phyloP scores from a whole-genome alignment of 2,113 vertebrate species.

The Phodopus roborovskii region DNA sequence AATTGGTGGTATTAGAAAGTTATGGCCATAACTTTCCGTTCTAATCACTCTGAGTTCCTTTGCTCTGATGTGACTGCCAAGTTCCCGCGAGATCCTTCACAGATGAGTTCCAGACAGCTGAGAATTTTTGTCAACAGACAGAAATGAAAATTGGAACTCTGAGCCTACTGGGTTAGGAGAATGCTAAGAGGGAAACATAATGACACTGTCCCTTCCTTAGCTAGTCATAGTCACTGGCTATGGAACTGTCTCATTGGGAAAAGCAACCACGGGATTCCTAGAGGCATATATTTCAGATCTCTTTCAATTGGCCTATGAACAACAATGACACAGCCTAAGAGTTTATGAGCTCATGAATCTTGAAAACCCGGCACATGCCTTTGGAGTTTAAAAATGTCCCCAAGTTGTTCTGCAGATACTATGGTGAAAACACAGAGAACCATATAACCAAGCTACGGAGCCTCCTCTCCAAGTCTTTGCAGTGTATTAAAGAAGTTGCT shows the following conservation, averaged over 20 bases:
- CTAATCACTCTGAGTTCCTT: conserved; percentile 28
- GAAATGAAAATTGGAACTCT: conserved; percentile 16
- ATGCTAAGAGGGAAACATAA: not conserved
- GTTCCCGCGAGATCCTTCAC: conserved; percentile 53
- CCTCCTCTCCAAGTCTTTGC: not conserved
- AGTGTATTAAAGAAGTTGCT: not conserved
- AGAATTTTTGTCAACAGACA: conserved; percentile 40
- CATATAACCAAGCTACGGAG: not conserved
- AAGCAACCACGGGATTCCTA: not conserved
- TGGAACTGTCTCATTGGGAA: not conserved
- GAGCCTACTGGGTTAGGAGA: not conserved
- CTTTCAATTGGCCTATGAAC: not conserved
- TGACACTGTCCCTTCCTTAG: not conserved
- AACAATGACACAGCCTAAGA: conserved; percentile 42
- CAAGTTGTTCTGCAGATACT: not conserved
- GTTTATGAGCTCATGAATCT: not conserved
- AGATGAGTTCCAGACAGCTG: conserved; percentile 65
- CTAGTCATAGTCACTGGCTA: not conserved
- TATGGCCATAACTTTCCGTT: conserved; percentile 53
- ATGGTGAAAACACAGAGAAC: not conserved
- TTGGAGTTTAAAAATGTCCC: conserved; percentile 29
- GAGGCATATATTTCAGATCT: not conserved
- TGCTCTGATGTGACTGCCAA: conserved; percentile 66
- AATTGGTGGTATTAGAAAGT: conserved; percentile 49
- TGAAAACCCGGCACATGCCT: conserved; percentile 14